phyloP scores from a whole-genome alignment of 1,140 invertebrate genomes.

The Brachionus angularis region DNA sequence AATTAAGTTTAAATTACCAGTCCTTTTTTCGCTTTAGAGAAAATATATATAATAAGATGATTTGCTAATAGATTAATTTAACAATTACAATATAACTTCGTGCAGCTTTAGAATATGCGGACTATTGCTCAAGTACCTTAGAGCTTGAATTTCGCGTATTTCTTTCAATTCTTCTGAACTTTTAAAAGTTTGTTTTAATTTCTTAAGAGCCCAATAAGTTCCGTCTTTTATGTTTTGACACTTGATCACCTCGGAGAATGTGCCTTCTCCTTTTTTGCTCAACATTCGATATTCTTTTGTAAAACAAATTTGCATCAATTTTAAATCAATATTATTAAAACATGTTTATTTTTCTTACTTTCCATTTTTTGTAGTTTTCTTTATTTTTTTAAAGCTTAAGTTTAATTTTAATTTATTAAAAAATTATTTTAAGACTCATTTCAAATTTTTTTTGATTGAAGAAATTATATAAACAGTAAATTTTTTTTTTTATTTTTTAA shows the following conservation, averaged over 20 bases:
- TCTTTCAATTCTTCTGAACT: conserved; percentile 63
- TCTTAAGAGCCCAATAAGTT: conserved; percentile 64
- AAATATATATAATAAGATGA: conserved; percentile 45
- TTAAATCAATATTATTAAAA: neutral
- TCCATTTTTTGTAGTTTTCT: too few species aligned
- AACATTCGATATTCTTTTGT: conserved; percentile 63
- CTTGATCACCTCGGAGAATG: conserved; percentile 68
- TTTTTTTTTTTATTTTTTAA: too few species aligned
- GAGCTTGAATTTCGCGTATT: conserved; percentile 64
- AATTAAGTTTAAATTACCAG: conserved; percentile 63
- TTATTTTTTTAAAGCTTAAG: too few species aligned
- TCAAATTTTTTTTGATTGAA: too few species aligned
- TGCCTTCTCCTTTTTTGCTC: conserved; percentile 63
- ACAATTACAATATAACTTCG: conserved; percentile 65
- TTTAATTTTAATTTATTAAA: too few species aligned
- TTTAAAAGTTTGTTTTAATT: conserved; percentile 62
- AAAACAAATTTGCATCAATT: neutral
- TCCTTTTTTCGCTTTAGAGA: conserved; percentile 58
- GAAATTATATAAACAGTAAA: too few species aligned
- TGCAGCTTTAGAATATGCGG: conserved; percentile 64
- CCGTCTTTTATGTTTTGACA: conserved; percentile 63
- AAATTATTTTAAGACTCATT: too few species aligned
- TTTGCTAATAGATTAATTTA: neutral
- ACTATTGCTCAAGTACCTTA: conserved; percentile 63
- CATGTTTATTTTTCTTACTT: neutral